Evolutionary conservation across 2,888 invertebrate species (phyloP).

Genomic region (Cheilosia urbana): DNA sequence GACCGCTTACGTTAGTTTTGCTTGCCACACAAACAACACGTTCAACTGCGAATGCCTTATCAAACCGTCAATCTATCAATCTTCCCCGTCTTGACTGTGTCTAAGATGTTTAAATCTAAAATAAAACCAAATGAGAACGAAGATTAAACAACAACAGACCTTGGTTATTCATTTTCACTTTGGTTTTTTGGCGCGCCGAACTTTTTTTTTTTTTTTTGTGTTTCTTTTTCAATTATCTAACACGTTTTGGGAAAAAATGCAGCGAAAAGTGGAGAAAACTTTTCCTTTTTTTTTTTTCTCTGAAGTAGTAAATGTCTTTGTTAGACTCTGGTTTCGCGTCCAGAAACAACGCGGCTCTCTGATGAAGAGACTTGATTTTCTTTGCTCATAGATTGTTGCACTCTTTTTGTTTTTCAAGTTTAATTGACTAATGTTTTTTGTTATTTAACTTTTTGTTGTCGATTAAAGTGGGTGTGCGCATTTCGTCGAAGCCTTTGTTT

Average conservation of each 20-base stretch:
- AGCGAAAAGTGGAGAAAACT: background rate
- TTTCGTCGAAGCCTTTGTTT: constrained; percentile 28
- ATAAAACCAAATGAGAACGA: constrained; percentile 25
- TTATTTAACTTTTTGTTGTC: constrained; percentile 28
- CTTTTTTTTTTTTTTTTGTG: constrained; percentile 8
- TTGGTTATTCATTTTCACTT: constrained; percentile 62
- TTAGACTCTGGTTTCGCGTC: constrained; percentile 44
- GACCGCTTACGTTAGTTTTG: constrained; percentile 40
- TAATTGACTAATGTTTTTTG: constrained; percentile 62
- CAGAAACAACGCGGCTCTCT: constrained; percentile 1
- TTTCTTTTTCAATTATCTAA: constrained; percentile 55
- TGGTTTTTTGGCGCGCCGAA: constrained; percentile 27
- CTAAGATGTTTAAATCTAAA: constrained; percentile 27
- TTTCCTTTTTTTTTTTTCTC: constrained; percentile 6
- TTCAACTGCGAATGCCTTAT: constrained; percentile 30
- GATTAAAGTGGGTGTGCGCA: constrained; percentile 4
- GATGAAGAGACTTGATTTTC: constrained; percentile 38
- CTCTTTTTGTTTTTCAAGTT: constrained; percentile 42
- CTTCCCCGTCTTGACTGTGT: constrained; percentile 13
- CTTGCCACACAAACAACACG: constrained; percentile 19
- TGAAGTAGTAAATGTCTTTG: constrained; percentile 63
- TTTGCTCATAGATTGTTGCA: constrained; percentile 18
- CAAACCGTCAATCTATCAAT: constrained; percentile 51
- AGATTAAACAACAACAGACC: constrained; percentile 56
- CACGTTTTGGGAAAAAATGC: constrained; percentile 27